Percentiles rank a stretch among this genome's conserved stretches.
These are phyloP conservation scores for Austrofundulus limnaeus DNA, from an alignment of 2,113 vertebrate species.

Conservation along the genomic window DNA sequence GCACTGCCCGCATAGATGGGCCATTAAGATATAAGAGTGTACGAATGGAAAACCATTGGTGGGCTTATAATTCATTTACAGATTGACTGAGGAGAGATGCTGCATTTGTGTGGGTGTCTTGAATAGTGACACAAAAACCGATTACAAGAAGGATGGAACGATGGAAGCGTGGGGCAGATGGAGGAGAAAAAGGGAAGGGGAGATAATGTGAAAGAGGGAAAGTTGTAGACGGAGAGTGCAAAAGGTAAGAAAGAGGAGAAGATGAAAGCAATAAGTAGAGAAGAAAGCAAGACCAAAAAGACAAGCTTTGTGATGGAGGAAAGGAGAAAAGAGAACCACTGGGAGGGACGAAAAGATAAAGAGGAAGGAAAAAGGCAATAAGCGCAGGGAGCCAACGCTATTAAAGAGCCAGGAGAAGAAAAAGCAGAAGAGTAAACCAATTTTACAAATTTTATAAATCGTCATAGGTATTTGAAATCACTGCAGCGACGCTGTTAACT, in stretches of 20 bases:
- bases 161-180: constrained; percentile 27
- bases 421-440: constrained; percentile 28
- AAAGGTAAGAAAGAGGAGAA: constrained; percentile 6
- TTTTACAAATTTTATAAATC: constrained; percentile 19
- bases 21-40: constrained; percentile 80
- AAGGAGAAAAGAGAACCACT: constrained; percentile 10
- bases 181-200: constrained; percentile 26
- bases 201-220: constrained; percentile 51
- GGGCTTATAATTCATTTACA: constrained; percentile 81
- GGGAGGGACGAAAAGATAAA: constrained; percentile 29
- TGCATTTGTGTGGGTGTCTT: constrained; percentile 22
- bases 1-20: constrained; percentile 75
- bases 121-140: constrained; percentile 55
- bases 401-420: constrained; percentile 25
- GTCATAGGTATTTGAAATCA: constrained; percentile 27
- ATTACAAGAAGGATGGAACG: constrained; percentile 47
- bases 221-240: constrained; percentile 23
- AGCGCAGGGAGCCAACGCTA: constrained; percentile 14
- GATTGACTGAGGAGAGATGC: constrained; percentile 51
- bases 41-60: constrained; percentile 78
- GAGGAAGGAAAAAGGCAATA: constrained; percentile 34
- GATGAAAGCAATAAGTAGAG: constrained; percentile 1
- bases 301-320: not conserved
- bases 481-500: not conserved
- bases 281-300: constrained; percentile 6